Base-by-base conservation (phyloP, 2,888 invertebrate species). In the Flabesymbios commensalis region DNA sequence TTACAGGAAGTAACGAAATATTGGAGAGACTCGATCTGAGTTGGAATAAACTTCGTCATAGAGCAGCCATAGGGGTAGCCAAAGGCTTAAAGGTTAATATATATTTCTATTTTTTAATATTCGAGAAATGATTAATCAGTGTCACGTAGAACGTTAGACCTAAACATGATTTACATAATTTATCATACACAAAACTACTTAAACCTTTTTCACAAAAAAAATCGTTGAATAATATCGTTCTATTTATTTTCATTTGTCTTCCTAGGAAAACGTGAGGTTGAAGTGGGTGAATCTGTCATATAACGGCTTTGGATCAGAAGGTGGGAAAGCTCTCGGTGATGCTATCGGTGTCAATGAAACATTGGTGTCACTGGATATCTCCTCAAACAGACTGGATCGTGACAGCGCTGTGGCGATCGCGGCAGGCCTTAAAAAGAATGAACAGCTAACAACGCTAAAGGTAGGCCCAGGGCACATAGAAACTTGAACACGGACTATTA, bases 221-320 rank as follows among this genome's bases (percentile, higher is more conserved):
- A 10, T n/a, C 10, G 39, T 36, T 36, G n/a, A 36, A 36, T n/a
- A 14, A 14, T 36, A 10, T 14, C 39, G n/a, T 36, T n/a, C 39
- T 36, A 10, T 10, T 14, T 36, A 10, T n/a, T 14, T 36, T 36
- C 10, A 24, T 14, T 10, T 28, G 7, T 7, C 28, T 26, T 65
- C 67, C 1, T 63, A 81, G 81, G 82, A 82, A 62, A 81, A 81
- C 61, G 74, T 81, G 10, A 68, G 80, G 14, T 61, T 82, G 53
- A 80, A 79, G 61, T 65, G 67, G 4, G 77, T 78, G 43, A 74
- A 78, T 61, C 67, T 82, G 36, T 72, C 79, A 26, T 82, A 80
- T 78, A 82, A 82, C 68, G 81, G 82, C 0, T 76, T 82, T 54
- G 80, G 78, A 5, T 69, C 71, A 19, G 76, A 76, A 58, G 81